Evolutionary conservation across 1,140 invertebrate species (phyloP).

Genomic region (Panagrolaimus sp.): DNA sequence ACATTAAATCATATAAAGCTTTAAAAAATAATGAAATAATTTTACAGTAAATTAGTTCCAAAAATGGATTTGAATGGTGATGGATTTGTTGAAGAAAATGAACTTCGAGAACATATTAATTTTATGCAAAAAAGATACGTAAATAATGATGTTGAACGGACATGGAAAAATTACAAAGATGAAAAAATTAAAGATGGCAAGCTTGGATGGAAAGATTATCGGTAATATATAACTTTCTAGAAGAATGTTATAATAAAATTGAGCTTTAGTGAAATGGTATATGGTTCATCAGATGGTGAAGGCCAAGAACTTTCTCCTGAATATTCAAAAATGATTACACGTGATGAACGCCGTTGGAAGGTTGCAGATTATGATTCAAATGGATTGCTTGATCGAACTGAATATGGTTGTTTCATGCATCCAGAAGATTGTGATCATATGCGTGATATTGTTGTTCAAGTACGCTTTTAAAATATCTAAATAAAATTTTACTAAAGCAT

Average conservation of each 20-base stretch:
- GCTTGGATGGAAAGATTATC: slow-evolving; percentile 80
- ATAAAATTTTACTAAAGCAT: too few species aligned
- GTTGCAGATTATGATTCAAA: slow-evolving; percentile 70
- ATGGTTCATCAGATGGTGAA: slow-evolving; percentile 66
- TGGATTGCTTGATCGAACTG: slow-evolving; percentile 73
- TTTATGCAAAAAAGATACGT: slow-evolving; percentile 74
- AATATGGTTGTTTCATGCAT: slow-evolving; percentile 86
- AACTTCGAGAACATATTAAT: slow-evolving; percentile 90
- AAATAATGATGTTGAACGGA: slow-evolving; percentile 78
- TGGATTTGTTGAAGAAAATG: slow-evolving; percentile 75
- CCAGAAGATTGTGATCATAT: slow-evolving; percentile 88
- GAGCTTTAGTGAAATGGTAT: slow-evolving; percentile 65
- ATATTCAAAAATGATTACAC: slow-evolving; percentile 72
- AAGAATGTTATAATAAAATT: slow-evolving; percentile 1
- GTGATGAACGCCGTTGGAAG: slow-evolving; percentile 68
- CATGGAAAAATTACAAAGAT: slow-evolving; percentile 84
- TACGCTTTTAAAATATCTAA: too few species aligned
- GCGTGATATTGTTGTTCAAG: slow-evolving; percentile 77
- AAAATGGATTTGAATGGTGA: slow-evolving; percentile 85
- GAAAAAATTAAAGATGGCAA: slow-evolving; percentile 67
- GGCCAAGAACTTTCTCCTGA: slow-evolving; percentile 59
- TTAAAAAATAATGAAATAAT: not conserved
- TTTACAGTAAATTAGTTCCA: slow-evolving; percentile 77
- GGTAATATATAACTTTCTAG: slow-evolving; percentile 60
- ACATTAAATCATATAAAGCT: too few species aligned